Percentiles rank a stretch among this genome's conserved stretches.
Evolutionary conservation across 1,140 invertebrate genomes (phyloP).

Genomic region (Drosophila pectinifera): DNA sequence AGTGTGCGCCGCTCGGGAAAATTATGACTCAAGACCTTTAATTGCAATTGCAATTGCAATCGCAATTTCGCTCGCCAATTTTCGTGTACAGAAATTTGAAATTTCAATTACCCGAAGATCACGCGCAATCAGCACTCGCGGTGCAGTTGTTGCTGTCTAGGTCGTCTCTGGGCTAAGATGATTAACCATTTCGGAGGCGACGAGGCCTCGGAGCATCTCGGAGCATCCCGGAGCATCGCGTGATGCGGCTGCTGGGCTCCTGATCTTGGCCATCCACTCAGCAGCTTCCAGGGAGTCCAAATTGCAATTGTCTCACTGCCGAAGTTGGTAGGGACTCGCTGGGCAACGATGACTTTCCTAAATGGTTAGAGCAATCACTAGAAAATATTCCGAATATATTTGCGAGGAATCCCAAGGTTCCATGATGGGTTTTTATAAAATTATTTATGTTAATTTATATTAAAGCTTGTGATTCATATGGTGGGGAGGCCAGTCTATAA

Average conservation of each 20-base stretch:
- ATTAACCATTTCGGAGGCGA: conserved; percentile 61
- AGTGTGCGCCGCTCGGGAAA: conserved; percentile 54
- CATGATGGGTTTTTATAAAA: background rate
- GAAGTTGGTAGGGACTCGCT: background rate
- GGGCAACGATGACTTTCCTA: conserved; percentile 8
- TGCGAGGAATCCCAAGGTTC: conserved; percentile 6
- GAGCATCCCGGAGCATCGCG: conserved; percentile 28
- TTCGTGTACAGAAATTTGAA: conserved; percentile 61
- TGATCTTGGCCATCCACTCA: conserved; percentile 28
- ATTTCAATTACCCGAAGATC: conserved; percentile 77
- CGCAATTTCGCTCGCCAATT: conserved; percentile 33
- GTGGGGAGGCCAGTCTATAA: background rate
- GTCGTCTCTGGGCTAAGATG: conserved; percentile 52
- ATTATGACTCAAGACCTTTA: conserved; percentile 63
- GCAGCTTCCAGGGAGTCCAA: conserved; percentile 31
- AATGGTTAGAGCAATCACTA: background rate
- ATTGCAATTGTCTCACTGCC: conserved; percentile 49
- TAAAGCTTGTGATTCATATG: background rate
- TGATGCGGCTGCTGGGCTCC: conserved; percentile 27
- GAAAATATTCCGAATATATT: conserved; percentile 4
- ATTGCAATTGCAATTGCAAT: conserved; percentile 60
- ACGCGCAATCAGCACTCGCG: conserved; percentile 70
- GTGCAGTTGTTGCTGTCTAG: conserved; percentile 35
- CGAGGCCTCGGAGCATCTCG: conserved; percentile 19
- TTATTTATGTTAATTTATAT: conserved; percentile 15